These are phyloP conservation scores for Onychomys leucogaster DNA, from an alignment of 2,797 vertebrate genomes.

Conservation along the genomic window DNA sequence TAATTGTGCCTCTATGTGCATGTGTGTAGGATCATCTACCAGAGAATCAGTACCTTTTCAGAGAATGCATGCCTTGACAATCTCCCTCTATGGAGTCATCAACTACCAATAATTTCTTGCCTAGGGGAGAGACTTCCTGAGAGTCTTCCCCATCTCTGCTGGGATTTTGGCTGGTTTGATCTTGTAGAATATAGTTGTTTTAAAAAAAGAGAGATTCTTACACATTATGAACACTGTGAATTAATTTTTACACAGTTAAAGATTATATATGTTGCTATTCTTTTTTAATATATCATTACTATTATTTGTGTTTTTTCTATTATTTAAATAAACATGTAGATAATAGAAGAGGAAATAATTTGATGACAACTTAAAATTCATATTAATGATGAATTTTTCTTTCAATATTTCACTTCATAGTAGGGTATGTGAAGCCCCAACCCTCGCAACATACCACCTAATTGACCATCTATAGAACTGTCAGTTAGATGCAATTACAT, in stretches of 20 bases:
- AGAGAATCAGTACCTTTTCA: neutral
- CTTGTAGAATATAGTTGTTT: neutral
- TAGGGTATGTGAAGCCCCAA: neutral
- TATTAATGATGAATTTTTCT: neutral
- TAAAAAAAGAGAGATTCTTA: neutral
- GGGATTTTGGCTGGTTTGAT: neutral
- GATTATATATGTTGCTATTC: neutral
- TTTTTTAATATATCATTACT: neutral
- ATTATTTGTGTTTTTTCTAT: neutral
- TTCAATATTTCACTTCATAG: neutral
- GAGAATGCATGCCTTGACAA: neutral
- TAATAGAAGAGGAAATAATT: neutral
- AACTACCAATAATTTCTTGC: neutral
- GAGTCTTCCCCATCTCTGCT: neutral
- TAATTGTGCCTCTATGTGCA: neutral
- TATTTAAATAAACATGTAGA: neutral
- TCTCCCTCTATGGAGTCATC: neutral
- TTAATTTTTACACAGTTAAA: neutral
- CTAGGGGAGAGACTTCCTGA: neutral
- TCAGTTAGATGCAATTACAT: neutral
- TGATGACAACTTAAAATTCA: conserved; percentile 19
- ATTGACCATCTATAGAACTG: neutral
- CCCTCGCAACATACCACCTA: neutral
- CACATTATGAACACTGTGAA: neutral
- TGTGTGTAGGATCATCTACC: neutral